Evolutionary conservation across 2,888 invertebrate species (phyloP).

Genomic region (Macrosiphum euphorbiae): DNA sequence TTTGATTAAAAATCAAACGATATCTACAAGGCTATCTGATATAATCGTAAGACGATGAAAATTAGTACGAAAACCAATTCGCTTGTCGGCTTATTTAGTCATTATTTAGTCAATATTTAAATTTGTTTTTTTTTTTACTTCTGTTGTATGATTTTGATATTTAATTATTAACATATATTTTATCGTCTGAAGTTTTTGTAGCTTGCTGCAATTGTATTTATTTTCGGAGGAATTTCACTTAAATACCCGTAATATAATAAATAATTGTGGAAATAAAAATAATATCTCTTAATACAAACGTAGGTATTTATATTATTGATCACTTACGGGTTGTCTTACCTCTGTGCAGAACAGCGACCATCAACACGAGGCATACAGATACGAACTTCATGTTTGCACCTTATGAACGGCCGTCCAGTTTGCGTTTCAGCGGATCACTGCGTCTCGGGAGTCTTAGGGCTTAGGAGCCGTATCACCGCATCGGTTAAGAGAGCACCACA

Average conservation of each 20-base stretch:
- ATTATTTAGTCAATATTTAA: background rate
- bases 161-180: background rate
- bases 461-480: background rate
- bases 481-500: slow-evolving; percentile 44
- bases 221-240: background rate
- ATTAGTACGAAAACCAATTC: background rate
- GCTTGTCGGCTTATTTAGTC: background rate
- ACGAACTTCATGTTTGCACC: slow-evolving; percentile 23
- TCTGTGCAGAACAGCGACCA: background rate
- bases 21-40: background rate
- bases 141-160: background rate
- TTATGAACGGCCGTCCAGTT: background rate
- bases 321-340: background rate
- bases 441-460: background rate
- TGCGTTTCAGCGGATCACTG: slow-evolving; percentile 29
- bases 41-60: background rate
- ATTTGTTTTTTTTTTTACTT: background rate
- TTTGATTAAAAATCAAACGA: background rate
- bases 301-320: background rate
- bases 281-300: background rate
- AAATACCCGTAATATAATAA: background rate
- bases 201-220: background rate
- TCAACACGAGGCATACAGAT: background rate
- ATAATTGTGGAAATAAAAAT: background rate
- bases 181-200: background rate